These are phyloP conservation scores for Rhipidura dahli DNA, from an alignment of 2,113 vertebrate genomes.

Conservation along the genomic window DNA sequence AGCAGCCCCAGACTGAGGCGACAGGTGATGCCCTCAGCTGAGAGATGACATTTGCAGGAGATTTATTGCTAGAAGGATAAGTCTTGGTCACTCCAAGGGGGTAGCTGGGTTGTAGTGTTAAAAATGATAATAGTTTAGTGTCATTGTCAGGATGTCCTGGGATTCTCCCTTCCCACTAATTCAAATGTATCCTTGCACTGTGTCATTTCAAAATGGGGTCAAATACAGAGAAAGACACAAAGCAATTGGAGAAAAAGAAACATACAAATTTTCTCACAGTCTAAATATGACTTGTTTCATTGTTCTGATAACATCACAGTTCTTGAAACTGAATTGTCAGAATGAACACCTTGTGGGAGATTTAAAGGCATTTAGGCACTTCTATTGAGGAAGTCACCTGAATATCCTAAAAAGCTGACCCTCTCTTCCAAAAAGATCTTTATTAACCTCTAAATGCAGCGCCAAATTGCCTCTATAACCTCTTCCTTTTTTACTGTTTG, in stretches of 20 bases:
- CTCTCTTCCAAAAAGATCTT: neutral
- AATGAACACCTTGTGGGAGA: neutral
- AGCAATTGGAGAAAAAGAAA: neutral
- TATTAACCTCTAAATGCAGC: constrained; percentile 2
- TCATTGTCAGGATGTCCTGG: neutral
- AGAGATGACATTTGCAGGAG: neutral
- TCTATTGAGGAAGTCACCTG: neutral
- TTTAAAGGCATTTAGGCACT: neutral
- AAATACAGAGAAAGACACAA: neutral
- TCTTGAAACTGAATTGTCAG: neutral
- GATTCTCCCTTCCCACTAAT: neutral
- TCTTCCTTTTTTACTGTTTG: neutral
- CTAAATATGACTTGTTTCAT: neutral
- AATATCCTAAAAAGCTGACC: neutral
- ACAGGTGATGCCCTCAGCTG: neutral
- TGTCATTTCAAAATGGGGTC: neutral
- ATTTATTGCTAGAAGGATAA: neutral
- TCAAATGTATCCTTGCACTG: neutral
- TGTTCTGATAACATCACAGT: neutral
- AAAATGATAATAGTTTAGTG: neutral
- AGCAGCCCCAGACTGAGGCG: neutral
- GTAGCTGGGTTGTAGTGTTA: neutral
- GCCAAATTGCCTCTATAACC: neutral
- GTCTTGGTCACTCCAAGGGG: neutral
- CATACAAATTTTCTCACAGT: neutral